Conservation (phyloP, 2,113 vertebrate species). For the Brachyhypopomus occidentalis region DNA sequence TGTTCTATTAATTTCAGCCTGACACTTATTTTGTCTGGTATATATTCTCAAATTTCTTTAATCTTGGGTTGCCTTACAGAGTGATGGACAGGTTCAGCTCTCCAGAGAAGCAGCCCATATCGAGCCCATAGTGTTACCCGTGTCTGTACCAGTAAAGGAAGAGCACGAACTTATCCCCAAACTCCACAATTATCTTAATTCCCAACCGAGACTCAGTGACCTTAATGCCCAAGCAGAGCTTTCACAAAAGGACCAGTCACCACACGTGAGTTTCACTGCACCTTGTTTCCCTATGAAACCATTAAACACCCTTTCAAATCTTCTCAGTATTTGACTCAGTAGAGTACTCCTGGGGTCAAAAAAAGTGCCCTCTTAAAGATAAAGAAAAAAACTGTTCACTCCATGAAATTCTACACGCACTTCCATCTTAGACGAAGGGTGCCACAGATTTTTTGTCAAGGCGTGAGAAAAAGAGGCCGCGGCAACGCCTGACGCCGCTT, state of each 20-base stretch:
- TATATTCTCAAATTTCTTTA: background rate
- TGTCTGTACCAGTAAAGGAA: conserved; percentile 89
- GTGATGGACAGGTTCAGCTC: conserved; percentile 77
- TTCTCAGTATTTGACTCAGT: background rate
- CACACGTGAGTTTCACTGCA: conserved; percentile 78
- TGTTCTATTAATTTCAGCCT: too few species aligned
- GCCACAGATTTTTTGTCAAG: background rate
- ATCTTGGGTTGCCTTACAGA: conserved; percentile 72
- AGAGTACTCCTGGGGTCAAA: background rate
- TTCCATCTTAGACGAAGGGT: conserved; percentile 40
- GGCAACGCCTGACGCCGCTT: conserved; percentile 81
- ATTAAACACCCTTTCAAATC: conserved; percentile 2
- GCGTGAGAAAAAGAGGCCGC: conserved; percentile 79
- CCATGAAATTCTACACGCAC: background rate
- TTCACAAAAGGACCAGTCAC: conserved; percentile 54
- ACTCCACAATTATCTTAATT: conserved; percentile 67
- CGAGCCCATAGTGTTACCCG: conserved; percentile 85
- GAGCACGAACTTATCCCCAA: conserved; percentile 73
- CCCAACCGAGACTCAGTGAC: conserved; percentile 74
- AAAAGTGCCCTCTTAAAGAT: background rate
- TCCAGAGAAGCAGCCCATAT: conserved; percentile 77
- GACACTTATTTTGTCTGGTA: background rate
- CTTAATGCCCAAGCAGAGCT: conserved; percentile 34
- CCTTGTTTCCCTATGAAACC: background rate
- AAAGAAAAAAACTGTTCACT: background rate